Evolutionary conservation across 2,888 invertebrate species (phyloP).

Genomic region (Volucella bombylans): DNA sequence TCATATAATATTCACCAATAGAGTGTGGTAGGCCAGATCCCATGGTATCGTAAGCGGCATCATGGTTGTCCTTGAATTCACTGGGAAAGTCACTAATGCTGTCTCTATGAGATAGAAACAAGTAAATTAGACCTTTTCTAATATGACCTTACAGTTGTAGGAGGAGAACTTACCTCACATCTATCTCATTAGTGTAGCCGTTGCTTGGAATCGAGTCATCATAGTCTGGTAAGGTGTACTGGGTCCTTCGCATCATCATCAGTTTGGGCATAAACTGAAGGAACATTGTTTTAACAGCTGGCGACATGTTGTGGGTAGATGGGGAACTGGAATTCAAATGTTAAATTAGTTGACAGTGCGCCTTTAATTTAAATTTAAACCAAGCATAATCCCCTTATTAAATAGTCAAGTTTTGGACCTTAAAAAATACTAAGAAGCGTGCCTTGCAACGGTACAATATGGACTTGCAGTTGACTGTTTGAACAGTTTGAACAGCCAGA

Average conservation of each 20-base stretch:
- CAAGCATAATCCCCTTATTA: too few species aligned
- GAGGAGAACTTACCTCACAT: conserved; percentile 86
- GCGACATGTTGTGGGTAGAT: conserved; percentile 96
- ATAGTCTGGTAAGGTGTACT: conserved; percentile 92
- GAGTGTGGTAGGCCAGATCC: conserved; percentile 86
- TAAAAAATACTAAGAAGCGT: too few species aligned
- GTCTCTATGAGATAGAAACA: conserved; percentile 82
- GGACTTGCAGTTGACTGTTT: too few species aligned
- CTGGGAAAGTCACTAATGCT: conserved; percentile 89
- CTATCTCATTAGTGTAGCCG: conserved; percentile 91
- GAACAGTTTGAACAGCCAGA: too few species aligned
- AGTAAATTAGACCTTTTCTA: conserved; percentile 4
- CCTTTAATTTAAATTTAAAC: too few species aligned
- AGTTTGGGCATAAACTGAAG: conserved; percentile 95
- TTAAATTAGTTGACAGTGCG: too few species aligned
- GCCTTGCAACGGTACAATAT: too few species aligned
- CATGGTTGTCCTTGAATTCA: conserved; percentile 85
- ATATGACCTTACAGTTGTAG: background rate
- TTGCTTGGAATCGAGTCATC: conserved; percentile 91
- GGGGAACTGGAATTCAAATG: conserved; percentile 86
- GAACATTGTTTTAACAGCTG: conserved; percentile 93
- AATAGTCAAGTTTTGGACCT: too few species aligned
- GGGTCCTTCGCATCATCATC: conserved; percentile 94
- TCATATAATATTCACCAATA: conserved; percentile 84
- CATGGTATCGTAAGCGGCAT: conserved; percentile 85